phyloP scores from a whole-genome alignment of 2,113 vertebrate genomes.

The Menura novaehollandiae region DNA sequence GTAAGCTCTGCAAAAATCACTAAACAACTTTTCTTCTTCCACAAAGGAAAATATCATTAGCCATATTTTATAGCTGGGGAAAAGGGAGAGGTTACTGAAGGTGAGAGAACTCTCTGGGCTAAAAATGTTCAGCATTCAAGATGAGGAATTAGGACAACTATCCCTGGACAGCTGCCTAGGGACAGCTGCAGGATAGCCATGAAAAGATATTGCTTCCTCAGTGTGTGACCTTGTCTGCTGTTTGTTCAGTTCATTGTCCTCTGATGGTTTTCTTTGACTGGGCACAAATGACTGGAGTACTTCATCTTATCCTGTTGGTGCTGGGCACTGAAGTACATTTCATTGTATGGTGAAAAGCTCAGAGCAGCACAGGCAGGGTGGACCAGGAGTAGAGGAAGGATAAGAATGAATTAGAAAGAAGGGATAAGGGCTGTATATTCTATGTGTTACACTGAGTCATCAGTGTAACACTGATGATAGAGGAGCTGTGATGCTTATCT shows the following conservation, averaged over 20 bases:
- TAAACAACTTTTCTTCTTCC: not conserved
- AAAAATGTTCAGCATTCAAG: not conserved
- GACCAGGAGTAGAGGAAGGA: not conserved
- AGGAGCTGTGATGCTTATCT: not conserved
- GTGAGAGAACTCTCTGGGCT: not conserved
- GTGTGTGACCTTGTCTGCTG: not conserved
- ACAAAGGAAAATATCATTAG: not conserved
- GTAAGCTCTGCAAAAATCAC: not conserved
- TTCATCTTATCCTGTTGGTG: not conserved
- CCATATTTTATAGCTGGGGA: not conserved
- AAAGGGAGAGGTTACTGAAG: not conserved
- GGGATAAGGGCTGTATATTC: not conserved
- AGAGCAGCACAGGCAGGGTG: not conserved
- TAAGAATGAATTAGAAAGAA: not conserved
- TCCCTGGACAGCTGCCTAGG: not conserved
- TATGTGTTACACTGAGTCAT: not conserved
- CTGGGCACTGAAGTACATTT: not conserved
- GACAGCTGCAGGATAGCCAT: not conserved
- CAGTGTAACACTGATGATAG: not conserved
- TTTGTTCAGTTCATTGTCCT: not conserved
- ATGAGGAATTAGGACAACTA: not conserved
- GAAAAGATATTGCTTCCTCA: not conserved
- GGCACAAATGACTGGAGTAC: not conserved
- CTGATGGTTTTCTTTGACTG: not conserved
- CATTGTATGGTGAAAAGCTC: not conserved